A percentile compares a stretch with the other conserved stretches of the same genome.
phyloP scores from a whole-genome alignment of 1,140 invertebrate species.

The Caenorhabditis briggsae region DNA sequence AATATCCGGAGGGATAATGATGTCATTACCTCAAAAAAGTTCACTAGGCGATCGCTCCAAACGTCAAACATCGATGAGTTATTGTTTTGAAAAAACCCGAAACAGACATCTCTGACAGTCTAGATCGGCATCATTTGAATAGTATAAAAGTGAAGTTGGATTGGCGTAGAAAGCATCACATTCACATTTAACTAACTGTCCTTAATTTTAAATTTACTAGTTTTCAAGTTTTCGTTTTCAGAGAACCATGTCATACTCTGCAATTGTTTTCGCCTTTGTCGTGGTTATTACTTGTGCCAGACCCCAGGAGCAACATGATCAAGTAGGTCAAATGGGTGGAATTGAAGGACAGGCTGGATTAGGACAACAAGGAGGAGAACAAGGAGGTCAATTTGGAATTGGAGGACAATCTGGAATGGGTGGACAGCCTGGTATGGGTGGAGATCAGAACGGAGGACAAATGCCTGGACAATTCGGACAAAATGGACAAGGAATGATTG shows the following conservation, averaged over 20 bases:
- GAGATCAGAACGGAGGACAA: neutral
- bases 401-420: slow-evolving; percentile 8
- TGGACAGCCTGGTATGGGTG: neutral
- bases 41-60: neutral
- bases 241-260: neutral
- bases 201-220: neutral
- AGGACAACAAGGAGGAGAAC: slow-evolving; percentile 18
- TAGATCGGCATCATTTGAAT: neutral
- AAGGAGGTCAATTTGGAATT: slow-evolving; percentile 5
- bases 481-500: slow-evolving; percentile 1
- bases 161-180: neutral
- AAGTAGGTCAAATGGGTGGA: slow-evolving; percentile 6
- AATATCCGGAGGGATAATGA: neutral
- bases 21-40: neutral
- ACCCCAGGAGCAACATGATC: neutral
- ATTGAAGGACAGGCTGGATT: slow-evolving; percentile 28
- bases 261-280: neutral
- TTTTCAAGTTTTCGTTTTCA: neutral
- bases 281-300: neutral
- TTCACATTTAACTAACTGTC: neutral
- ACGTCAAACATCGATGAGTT: slow-evolving; percentile 15
- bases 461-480: neutral
- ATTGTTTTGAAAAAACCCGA: neutral
- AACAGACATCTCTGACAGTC: neutral
- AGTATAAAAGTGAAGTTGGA: neutral